A percentile compares a stretch with the other conserved stretches of the same genome.
These are phyloP conservation scores for Orchesellides sinensis DNA, from an alignment of 2,888 invertebrate species.

Conservation along the genomic window DNA sequence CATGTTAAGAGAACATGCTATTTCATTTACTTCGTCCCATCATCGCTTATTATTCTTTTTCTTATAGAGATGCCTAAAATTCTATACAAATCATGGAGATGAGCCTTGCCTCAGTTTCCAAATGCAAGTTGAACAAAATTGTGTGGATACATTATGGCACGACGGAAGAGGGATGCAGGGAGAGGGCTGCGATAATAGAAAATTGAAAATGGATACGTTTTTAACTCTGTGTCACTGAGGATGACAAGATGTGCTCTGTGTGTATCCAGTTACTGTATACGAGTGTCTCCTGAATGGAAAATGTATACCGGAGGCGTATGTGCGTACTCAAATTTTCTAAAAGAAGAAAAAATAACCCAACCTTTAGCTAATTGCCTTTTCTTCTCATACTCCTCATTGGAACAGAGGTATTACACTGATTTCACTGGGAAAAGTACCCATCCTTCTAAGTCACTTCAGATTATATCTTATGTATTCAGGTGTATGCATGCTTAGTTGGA, in stretches of 20 bases:
- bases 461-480: not conserved
- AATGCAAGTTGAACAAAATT: not conserved
- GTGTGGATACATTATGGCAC: not conserved
- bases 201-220: constrained; percentile 43
- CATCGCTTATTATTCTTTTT: too few species aligned
- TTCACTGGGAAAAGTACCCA: constrained; percentile 1
- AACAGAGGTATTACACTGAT: constrained; percentile 22
- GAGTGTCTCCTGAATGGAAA: too few species aligned
- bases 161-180: constrained; percentile 8
- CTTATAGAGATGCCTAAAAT: too few species aligned
- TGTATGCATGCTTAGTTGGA: not conserved
- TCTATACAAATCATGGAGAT: constrained; percentile 18
- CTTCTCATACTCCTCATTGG: constrained; percentile 2
- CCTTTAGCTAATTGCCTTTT: constrained; percentile 60
- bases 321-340: constrained; percentile 39
- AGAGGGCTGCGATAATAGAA: constrained; percentile 40
- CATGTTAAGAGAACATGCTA: too few species aligned
- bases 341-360: constrained; percentile 13
- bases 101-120: constrained; percentile 7
- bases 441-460: not conserved
- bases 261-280: too few species aligned
- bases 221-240: not conserved
- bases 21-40: too few species aligned
- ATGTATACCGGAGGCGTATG: not conserved
- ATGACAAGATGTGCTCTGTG: not conserved